These are phyloP conservation scores for Octonoba sinensis DNA, from an alignment of 2,888 invertebrate genomes.

Conservation along the genomic window DNA sequence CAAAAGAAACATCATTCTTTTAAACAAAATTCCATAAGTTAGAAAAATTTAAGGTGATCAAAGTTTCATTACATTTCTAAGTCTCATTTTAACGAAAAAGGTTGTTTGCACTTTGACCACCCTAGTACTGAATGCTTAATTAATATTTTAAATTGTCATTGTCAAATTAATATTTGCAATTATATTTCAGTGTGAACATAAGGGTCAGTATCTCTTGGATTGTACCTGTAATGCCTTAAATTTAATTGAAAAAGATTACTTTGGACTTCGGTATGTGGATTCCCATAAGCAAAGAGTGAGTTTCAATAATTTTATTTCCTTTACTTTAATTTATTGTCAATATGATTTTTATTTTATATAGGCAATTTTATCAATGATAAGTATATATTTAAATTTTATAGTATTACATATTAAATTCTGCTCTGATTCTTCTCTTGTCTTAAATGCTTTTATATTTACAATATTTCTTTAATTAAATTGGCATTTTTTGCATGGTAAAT, in stretches of 20 bases:
- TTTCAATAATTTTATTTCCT: slow-evolving; percentile 39
- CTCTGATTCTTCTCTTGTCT: neutral
- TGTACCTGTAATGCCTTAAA: slow-evolving; percentile 91
- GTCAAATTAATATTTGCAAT: slow-evolving; percentile 1
- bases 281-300: slow-evolving; percentile 87
- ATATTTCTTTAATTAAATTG: neutral
- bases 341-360: slow-evolving; percentile 25
- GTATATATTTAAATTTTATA: too few relatives aligned
- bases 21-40: too few relatives aligned
- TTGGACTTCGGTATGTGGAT: slow-evolving; percentile 93
- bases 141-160: neutral
- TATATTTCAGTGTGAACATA: slow-evolving; percentile 83
- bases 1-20: too few relatives aligned
- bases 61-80: too few relatives aligned
- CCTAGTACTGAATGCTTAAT: too few relatives aligned
- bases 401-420: too few relatives aligned
- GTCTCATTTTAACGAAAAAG: too few relatives aligned
- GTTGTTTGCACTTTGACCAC: too few relatives aligned
- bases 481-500: too few relatives aligned
- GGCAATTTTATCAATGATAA: neutral
- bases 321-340: neutral
- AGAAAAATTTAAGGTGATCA: too few relatives aligned
- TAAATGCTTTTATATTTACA: neutral
- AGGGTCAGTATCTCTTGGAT: slow-evolving; percentile 89
- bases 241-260: slow-evolving; percentile 93